Evolutionary conservation across 2,113 vertebrate genomes (phyloP), one percentile per base, ranked within the genome.

Genomic region (Callospermophilus lateralis): DNA sequence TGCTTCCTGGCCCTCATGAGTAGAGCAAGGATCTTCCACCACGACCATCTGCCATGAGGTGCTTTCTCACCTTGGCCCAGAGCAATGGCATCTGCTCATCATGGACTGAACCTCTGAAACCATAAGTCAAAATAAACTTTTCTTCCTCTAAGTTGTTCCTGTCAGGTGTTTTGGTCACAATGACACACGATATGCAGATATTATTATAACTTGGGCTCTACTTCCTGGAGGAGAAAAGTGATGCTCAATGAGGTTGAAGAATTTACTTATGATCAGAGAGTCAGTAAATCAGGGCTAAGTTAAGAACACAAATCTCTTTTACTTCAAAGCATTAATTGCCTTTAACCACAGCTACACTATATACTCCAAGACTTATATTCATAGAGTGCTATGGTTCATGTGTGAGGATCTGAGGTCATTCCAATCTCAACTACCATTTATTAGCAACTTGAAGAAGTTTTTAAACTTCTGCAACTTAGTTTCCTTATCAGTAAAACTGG

Each of bases 281-380:
- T 80, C 39, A 70, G 78, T 63, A 53, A 84, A 83, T 42, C 32
- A 87, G 73, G 4, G 9, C 45, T 70, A 48, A 10, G 6, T 48
- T 86, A 76, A 58, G 11, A 70, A 88, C 8, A 11, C 32, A 37
- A 12, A 63, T 48, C 16, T 63, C 30, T 32, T 28, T 15, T 34
- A 77, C 67, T 86, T 22, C 10, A 88, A 80, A 90, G 45, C 22
- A 94, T 28, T 34, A 58, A 2, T 39, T 96, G 79, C 51, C 76
- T 58, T 34, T 53, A 42, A 53, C 79, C 51, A 42, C 16, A 32
- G 26, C 53, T 72, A 32, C 12, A 32, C 3, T 77, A 34, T 89
- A 42, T 7, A 81, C 6, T 55, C 34, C 15, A 26, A 20, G 63
- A n/a, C 12, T 51, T 61, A 28, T 12, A 67, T 4, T 84, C 28